Conservation (phyloP, 2,888 invertebrate species). For the Venusia cambrica region DNA sequence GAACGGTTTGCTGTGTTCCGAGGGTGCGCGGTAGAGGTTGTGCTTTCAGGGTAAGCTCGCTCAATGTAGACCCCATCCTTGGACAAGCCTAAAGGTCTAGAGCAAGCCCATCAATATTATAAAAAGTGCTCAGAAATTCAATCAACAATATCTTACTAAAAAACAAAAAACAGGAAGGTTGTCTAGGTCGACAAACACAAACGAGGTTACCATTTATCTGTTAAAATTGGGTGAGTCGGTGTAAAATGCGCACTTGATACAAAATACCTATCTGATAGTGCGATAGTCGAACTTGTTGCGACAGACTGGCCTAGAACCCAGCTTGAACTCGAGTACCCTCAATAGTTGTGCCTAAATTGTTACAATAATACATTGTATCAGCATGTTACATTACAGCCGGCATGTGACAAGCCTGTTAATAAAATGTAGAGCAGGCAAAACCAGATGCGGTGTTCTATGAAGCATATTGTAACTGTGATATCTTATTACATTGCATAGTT, state of each 20-base stretch:
- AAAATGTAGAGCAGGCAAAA: no score
- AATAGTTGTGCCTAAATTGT: slow-evolving; percentile 54
- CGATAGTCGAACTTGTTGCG: slow-evolving; percentile 61
- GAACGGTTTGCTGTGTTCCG: no score
- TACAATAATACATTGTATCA: slow-evolving; percentile 41
- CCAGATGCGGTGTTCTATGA: no score
- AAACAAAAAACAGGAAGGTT: slow-evolving; percentile 40
- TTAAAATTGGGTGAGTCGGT: slow-evolving; percentile 45
- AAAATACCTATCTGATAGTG: slow-evolving; percentile 47
- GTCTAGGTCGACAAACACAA: slow-evolving; percentile 44
- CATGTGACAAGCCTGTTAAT: not conserved
- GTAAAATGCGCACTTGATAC: slow-evolving; percentile 48
- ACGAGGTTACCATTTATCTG: slow-evolving; percentile 49
- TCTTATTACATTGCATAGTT: no score
- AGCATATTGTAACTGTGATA: no score
- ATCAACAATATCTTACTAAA: slow-evolving; percentile 6
- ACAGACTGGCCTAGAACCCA: slow-evolving; percentile 72
- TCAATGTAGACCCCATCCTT: no score
- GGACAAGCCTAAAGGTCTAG: no score
- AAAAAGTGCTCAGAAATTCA: not conserved
- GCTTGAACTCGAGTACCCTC: slow-evolving; percentile 69
- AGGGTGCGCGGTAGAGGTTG: no score
- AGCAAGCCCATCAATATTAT: no score
- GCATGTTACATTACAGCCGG: slow-evolving; percentile 15
- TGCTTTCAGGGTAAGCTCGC: no score